A percentile compares a stretch with the other conserved stretches of the same genome.
Conservation (phyloP, 2,113 vertebrate genomes). For the Gallinago paraguaiae region DNA sequence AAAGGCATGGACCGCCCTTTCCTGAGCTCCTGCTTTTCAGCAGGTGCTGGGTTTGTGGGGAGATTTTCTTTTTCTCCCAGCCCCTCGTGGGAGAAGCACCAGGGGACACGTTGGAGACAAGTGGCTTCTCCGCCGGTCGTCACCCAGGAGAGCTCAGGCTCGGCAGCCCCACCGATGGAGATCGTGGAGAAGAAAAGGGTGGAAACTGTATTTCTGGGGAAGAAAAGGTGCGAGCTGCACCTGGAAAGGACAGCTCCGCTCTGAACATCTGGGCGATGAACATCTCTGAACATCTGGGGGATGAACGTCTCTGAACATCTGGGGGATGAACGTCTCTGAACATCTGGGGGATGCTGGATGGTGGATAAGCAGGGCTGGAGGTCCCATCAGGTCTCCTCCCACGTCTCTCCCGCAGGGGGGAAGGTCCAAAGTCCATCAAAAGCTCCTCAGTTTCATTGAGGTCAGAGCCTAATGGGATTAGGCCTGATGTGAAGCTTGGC, state of each 20-base stretch:
- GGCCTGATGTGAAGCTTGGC: neutral
- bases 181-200: accelerated
- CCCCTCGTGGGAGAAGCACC: neutral
- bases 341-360: neutral
- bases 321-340: neutral
- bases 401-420: accelerated
- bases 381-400: accelerated
- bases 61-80: neutral
- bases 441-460: neutral
- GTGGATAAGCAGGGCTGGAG: accelerated
- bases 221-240: neutral
- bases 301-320: neutral
- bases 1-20: accelerated
- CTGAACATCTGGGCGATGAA: neutral
- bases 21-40: accelerated
- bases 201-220: neutral
- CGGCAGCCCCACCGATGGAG: accelerated
- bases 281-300: neutral
- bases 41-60: neutral
- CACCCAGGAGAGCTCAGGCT: accelerated
- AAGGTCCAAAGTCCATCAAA: neutral
- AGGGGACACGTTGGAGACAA: neutral
- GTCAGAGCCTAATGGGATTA: neutral
- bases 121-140: neutral
- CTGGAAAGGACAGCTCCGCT: neutral